Base-by-base conservation (phyloP, 1,140 invertebrate species). In the Cherax destructor region DNA sequence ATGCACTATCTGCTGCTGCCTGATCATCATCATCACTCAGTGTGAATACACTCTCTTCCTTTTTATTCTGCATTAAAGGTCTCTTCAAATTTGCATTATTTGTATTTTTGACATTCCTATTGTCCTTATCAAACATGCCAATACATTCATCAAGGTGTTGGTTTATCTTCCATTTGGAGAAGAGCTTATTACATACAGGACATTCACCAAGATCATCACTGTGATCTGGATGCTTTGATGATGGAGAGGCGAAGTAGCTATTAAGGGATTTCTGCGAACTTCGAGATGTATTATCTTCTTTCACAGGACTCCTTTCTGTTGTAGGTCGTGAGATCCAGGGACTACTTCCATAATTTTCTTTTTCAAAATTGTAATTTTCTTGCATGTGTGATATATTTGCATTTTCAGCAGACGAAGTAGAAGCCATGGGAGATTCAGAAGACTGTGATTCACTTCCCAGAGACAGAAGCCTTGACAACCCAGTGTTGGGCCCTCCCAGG, bases 111-210 rank as follows among this genome's bases (percentile, higher is more conserved):
- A 24, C n/a, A n/a, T 24, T n/a, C 13, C 61, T 18, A 65, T 4
- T 65, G 61, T 86, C 87, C 9, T 88, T 79, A 88, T 88, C 87
- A 81, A 69, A 56, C n/a, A 83, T 65, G 7, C 87, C 61, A 69
- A 88, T 30, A 52, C 87, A 88, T 50, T 88, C 87, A 88, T 81
- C 79, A 72, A 88, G 78, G 41, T 88, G 87, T 61, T 88, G 65
- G 83, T 88, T 81, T 10, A 88, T 69, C 41, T 69, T 47, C 65
- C 49, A 69, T 56, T 88, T 52, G n/a, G 65, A 59, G 10, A 88
- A 24, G 41, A n/a, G 5, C 74, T 65, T 56, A 81, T 65, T 59
- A 81, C 87, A 88, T 21, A 88, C 87, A 69, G 87, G 87, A 52
- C 87, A 88, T 24, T 59, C 78, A 41, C 41, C 24, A 21, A 56